Conservation (phyloP, 2,797 vertebrate species). For the Xenops minutus region DNA sequence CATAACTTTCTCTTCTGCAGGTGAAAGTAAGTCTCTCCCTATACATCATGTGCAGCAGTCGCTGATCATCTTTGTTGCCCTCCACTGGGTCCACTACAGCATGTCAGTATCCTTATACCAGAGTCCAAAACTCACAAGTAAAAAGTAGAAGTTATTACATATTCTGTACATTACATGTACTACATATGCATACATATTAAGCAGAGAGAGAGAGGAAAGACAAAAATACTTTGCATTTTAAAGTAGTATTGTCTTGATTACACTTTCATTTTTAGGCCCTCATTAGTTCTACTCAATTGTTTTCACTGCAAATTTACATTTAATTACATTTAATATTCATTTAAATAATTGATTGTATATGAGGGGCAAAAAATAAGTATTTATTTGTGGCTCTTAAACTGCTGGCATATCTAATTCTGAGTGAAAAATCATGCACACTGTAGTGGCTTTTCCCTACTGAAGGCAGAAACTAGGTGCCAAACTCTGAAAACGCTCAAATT, state of each 20-base stretch:
- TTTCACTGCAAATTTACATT: background rate
- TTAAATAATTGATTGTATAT: background rate
- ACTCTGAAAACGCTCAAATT: background rate
- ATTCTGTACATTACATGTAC: background rate
- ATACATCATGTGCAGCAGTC: background rate
- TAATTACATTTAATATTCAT: background rate
- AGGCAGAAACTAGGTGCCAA: background rate
- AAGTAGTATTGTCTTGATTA: background rate
- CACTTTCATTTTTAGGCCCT: background rate
- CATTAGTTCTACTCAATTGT: background rate
- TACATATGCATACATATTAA: background rate
- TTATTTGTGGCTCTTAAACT: background rate
- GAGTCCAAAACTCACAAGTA: background rate
- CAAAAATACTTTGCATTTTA: background rate
- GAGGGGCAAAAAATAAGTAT: fast-evolving
- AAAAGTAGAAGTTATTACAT: background rate
- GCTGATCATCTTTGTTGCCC: background rate
- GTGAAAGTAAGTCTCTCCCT: background rate
- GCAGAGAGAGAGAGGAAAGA: background rate
- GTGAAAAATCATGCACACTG: background rate
- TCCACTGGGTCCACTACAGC: background rate
- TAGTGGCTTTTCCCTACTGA: background rate
- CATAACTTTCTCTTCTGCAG: background rate
- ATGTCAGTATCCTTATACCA: background rate
- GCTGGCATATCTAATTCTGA: background rate